Evolutionary conservation across 1,140 invertebrate genomes (phyloP), one percentile per base, ranked within the genome.

Genomic region (Bombus fervidus): DNA sequence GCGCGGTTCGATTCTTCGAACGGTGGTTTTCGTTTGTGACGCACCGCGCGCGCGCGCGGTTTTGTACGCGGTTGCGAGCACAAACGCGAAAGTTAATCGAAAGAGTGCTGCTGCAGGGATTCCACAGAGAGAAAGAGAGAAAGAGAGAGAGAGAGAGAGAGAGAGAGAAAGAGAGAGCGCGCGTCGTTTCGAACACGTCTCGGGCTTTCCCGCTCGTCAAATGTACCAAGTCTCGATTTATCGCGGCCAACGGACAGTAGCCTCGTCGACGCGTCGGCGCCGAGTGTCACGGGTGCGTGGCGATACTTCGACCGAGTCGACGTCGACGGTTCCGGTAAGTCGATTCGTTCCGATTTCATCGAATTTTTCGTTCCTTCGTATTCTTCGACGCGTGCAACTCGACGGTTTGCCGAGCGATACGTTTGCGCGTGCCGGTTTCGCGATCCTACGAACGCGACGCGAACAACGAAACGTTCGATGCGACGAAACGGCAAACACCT

Each of bases 231-330:
- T 31, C 53, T 59, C 75, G 83, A 22, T 47, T 31, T 62, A 43
- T 57, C 53, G 68, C 75, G 83, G 53, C 39, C 75, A 79, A 80
- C 68, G 59, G 83, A 79, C 71, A 64, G 83, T 47, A 68, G 74
- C 77, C 83, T 72, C 76, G 83, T 85, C 83, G 77, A 80, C 83
- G 83, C 66, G 57, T 79, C 43, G 76, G 53, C 83, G 83, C 64
- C 53, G 62, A 71, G 82, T 71, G 39, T 79, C 76, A 53, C 66
- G 74, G 22, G 8, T 72, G 31, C 83, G 47, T 69, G 53, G 22
- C 73, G 62, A 83, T 34, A 41, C 6, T n/a, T 39, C 57, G 31
- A 75, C 28, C 59, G 59, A 62, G 59, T 62, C n/a, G 31, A 28
- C 25, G 22, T 57, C 53, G 8, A n/a, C 76, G 64, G 10, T 53